Conservation (phyloP, 2,797 vertebrate genomes). For the Cirrhinus mrigala region DNA sequence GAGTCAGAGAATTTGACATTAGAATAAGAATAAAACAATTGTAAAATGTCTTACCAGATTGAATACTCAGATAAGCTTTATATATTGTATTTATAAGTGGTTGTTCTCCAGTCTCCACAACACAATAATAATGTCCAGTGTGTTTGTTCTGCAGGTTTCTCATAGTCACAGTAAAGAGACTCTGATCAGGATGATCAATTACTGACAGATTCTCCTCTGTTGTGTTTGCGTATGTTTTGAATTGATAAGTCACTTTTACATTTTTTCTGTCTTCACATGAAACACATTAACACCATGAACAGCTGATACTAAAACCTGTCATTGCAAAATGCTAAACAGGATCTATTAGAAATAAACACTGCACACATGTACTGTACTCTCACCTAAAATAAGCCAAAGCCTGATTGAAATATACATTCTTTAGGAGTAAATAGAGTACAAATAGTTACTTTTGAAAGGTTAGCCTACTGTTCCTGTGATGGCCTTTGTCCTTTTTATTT, state of each 20-base stretch:
- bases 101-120: background rate
- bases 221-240: background rate
- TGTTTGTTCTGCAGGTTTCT: no score
- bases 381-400: background rate
- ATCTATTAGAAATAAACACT: background rate
- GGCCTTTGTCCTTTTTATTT: no score
- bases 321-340: background rate
- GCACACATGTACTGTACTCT: background rate
- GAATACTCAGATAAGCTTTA: no score
- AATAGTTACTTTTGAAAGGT: no score
- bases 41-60: no score
- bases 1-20: no score
- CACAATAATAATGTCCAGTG: no score
- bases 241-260: rapidly evolving
- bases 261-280: background rate
- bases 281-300: background rate
- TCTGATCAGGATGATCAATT: constrained; percentile 50
- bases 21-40: no score
- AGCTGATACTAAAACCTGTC: background rate
- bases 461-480: no score
- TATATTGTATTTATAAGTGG: no score
- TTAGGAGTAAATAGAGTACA: no score
- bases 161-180: constrained; percentile 21
- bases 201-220: constrained; percentile 31
- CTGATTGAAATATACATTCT: background rate